Percentiles rank a stretch among this genome's conserved stretches.
Conservation (phyloP, 2,113 vertebrate species). For the Pristiophorus japonicus region DNA sequence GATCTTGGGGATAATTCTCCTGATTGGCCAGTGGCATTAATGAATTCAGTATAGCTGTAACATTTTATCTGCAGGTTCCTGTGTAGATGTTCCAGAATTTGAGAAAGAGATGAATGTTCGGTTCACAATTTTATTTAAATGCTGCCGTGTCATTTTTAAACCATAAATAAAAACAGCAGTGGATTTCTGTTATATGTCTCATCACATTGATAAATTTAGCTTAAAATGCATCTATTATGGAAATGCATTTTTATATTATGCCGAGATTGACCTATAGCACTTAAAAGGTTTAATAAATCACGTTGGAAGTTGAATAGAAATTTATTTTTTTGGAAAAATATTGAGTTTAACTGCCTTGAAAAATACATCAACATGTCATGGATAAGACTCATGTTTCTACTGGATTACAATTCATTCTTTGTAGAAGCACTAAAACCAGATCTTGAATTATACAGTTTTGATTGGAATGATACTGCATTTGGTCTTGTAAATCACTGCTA, state of each 20-base stretch:
- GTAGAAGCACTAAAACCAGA: not conserved
- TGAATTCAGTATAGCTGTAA: not conserved
- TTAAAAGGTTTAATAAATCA: not conserved
- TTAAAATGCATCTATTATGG: not conserved
- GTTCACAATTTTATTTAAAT: not conserved
- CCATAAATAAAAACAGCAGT: not conserved
- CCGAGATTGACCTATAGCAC: not conserved
- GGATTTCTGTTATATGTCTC: constrained; percentile 5
- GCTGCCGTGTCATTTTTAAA: not conserved
- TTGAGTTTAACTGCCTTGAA: not conserved
- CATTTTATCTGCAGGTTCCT: not conserved
- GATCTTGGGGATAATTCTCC: not conserved
- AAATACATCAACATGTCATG: not conserved
- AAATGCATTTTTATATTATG: not conserved
- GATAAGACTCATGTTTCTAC: not conserved
- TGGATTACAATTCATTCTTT: not conserved
- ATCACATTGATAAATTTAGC: not conserved
- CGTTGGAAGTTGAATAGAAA: not conserved
- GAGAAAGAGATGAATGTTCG: not conserved
- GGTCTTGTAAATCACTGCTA: not conserved
- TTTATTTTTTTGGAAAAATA: not conserved
- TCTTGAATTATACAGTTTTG: constrained; percentile 14
- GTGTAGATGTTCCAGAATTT: not conserved
- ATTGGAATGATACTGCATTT: not conserved
- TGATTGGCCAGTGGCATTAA: not conserved